Conservation (phyloP, 2,113 vertebrate species). For the Boleophthalmus pectinirostris region DNA sequence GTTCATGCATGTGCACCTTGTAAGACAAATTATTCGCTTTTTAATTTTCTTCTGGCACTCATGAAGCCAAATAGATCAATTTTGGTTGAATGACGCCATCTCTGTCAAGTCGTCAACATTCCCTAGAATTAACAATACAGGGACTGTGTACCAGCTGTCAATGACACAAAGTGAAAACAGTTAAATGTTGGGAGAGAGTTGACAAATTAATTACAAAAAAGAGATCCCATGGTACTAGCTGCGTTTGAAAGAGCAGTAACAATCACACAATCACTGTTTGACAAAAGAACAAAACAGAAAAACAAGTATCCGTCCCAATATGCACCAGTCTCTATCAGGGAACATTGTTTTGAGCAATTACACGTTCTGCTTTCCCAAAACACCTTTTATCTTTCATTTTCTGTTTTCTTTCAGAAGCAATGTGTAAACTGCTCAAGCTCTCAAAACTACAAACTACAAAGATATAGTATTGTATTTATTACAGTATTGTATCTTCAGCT, state of each 20-base stretch:
- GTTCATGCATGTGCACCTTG: too few species aligned
- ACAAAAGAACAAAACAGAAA: conserved; percentile 1
- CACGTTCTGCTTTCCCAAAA: conserved; percentile 29
- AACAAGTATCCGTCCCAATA: too few species aligned
- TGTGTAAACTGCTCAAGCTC: neutral
- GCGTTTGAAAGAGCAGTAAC: neutral
- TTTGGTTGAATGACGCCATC: neutral
- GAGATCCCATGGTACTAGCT: neutral
- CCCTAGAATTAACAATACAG: neutral
- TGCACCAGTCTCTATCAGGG: neutral
- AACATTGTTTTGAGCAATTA: conserved; percentile 25
- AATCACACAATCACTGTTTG: neutral
- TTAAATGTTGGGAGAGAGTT: neutral
- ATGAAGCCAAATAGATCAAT: neutral
- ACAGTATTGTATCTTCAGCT: too few species aligned
- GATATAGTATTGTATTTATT: too few species aligned
- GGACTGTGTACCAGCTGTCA: neutral
- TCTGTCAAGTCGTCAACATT: neutral
- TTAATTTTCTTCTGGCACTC: neutral
- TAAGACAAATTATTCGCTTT: too few species aligned
- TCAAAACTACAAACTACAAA: conserved; percentile 25
- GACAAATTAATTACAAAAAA: too few species aligned
- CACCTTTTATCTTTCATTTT: conserved; percentile 38
- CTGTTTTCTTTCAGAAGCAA: conserved; percentile 17
- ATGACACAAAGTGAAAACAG: neutral